Evolutionary conservation across 2,888 invertebrate genomes (phyloP).

Genomic region (Kryphioiulus occultus): DNA sequence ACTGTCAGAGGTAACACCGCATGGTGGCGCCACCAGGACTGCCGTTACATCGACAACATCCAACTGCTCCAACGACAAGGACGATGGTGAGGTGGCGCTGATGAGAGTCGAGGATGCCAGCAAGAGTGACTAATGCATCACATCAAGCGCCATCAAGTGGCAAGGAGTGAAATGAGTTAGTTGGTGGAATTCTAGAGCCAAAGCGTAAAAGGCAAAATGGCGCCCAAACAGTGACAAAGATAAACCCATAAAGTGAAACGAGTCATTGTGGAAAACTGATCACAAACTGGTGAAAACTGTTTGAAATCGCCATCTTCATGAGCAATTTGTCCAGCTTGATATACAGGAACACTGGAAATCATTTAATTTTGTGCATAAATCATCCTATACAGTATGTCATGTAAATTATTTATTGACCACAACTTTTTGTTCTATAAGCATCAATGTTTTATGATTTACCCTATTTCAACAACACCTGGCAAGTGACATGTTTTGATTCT

Average conservation of each 20-base stretch:
- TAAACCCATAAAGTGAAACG: not conserved
- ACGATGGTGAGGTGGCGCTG: not conserved
- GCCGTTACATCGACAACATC: slow-evolving; percentile 21
- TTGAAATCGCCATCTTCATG: too few species aligned
- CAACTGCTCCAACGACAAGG: slow-evolving; percentile 17
- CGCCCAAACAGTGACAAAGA: too few species aligned
- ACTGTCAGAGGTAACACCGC: not conserved
- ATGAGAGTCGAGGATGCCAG: not conserved
- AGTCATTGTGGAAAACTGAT: not conserved
- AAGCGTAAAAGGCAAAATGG: too few species aligned
- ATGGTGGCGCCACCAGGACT: not conserved
- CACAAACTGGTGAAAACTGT: too few species aligned
- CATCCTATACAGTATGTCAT: too few species aligned
- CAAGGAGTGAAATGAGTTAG: not conserved
- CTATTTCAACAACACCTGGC: not conserved
- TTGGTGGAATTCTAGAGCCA: too few species aligned
- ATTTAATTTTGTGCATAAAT: too few species aligned
- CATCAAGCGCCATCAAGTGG: not conserved
- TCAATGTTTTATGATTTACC: not conserved
- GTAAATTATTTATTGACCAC: too few species aligned
- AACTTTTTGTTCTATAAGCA: too few species aligned
- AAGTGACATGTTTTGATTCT: too few species aligned
- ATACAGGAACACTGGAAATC: too few species aligned
- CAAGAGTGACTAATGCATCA: slow-evolving; percentile 22
- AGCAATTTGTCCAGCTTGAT: too few species aligned